Percentiles rank a stretch among this genome's conserved stretches.
Evolutionary conservation across 2,888 invertebrate genomes (phyloP).

Genomic region (Thera britannica): DNA sequence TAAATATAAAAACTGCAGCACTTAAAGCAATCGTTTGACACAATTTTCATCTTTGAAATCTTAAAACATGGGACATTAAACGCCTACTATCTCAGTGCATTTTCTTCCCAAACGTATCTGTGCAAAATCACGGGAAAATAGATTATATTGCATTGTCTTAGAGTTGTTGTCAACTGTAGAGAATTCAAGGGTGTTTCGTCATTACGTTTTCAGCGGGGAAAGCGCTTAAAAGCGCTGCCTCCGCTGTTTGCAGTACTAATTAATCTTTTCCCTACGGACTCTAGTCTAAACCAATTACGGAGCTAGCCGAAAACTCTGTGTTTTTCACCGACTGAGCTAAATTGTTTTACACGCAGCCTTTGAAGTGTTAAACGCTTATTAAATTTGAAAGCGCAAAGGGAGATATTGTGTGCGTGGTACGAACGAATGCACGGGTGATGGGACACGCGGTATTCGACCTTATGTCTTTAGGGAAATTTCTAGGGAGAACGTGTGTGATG

Average conservation of each 20-base stretch:
- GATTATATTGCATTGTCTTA: slow-evolving; percentile 36
- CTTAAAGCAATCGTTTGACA: slow-evolving; percentile 46
- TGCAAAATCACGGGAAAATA: slow-evolving; percentile 19
- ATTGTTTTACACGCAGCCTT: slow-evolving; percentile 79
- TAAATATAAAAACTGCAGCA: slow-evolving; percentile 40
- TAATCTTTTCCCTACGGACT: slow-evolving; percentile 74
- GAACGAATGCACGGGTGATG: slow-evolving; percentile 34
- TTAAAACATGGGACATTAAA: slow-evolving; percentile 51
- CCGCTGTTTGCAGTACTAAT: slow-evolving; percentile 76
- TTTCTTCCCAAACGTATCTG: slow-evolving; percentile 34
- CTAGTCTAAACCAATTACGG: slow-evolving; percentile 78
- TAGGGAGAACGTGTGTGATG: background rate
- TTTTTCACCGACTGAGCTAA: slow-evolving; percentile 78
- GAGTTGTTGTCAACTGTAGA: slow-evolving; percentile 33
- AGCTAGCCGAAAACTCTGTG: slow-evolving; percentile 75
- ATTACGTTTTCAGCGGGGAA: slow-evolving; percentile 55
- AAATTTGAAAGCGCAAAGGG: slow-evolving; percentile 77
- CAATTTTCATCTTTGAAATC: slow-evolving; percentile 52
- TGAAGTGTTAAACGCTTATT: slow-evolving; percentile 83
- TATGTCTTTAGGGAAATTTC: slow-evolving; percentile 19
- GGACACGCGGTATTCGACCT: slow-evolving; percentile 30
- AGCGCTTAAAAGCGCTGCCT: slow-evolving; percentile 67
- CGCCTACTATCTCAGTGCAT: slow-evolving; percentile 48
- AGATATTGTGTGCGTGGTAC: slow-evolving; percentile 65
- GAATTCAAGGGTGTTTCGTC: slow-evolving; percentile 41